Conservation (phyloP, 1,140 invertebrate genomes). For the Coptotermes formosanus region DNA sequence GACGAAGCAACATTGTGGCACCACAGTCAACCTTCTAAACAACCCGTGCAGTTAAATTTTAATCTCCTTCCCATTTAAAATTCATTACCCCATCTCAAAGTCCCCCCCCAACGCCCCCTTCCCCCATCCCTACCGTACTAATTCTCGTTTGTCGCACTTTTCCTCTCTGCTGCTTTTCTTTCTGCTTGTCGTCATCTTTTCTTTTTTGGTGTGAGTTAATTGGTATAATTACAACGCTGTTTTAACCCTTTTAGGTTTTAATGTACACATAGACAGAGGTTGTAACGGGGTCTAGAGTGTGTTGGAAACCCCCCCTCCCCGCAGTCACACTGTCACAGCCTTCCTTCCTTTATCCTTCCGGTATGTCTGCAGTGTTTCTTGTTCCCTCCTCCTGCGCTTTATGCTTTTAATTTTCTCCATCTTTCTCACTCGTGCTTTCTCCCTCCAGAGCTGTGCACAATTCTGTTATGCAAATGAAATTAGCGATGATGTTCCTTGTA, state of each 20-base stretch:
- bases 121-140: neutral
- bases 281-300: neutral
- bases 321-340: neutral
- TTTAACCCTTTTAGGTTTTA: slow-evolving; percentile 17
- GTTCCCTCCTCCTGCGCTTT: slow-evolving; percentile 2
- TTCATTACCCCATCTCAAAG: slow-evolving; percentile 26
- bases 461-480: slow-evolving; percentile 33
- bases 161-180: slow-evolving; percentile 22
- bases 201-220: slow-evolving; percentile 20
- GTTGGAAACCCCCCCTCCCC: neutral
- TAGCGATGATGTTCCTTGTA: slow-evolving; percentile 24
- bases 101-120: neutral
- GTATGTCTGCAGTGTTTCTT: neutral
- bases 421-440: neutral
- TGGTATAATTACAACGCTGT: slow-evolving; percentile 26
- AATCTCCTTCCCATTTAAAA: slow-evolving; percentile 26
- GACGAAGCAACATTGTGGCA: neutral
- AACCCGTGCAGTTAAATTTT: slow-evolving; percentile 26
- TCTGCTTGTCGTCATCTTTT: slow-evolving; percentile 21
- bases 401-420: slow-evolving; percentile 12
- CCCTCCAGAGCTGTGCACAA: slow-evolving; percentile 7
- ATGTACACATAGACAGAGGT: neutral
- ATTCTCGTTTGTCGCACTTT: neutral
- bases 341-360: neutral
- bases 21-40: neutral